phyloP scores from a whole-genome alignment of 2,797 vertebrate genomes.

The Otolemur crassicaudatus region DNA sequence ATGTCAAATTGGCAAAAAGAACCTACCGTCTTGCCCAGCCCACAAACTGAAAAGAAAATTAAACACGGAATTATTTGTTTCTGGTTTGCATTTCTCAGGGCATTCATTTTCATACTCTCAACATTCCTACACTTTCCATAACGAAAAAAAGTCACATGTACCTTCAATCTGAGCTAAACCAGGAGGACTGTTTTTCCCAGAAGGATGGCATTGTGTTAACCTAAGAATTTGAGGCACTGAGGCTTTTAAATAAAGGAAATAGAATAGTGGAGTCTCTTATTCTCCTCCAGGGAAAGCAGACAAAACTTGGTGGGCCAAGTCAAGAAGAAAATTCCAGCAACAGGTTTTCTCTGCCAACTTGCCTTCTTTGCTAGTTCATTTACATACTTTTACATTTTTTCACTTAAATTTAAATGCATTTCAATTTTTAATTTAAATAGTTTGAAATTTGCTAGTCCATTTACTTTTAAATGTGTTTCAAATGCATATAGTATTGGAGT shows the following conservation, averaged over 20 bases:
- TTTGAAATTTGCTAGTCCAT: not conserved
- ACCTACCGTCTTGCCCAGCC: slow-evolving; percentile 26
- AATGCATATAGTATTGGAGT: not conserved
- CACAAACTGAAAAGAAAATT: slow-evolving; percentile 74
- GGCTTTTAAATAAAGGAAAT: not conserved
- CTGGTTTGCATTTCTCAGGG: slow-evolving; percentile 78
- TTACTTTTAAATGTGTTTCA: slow-evolving; percentile 60
- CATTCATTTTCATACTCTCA: slow-evolving; percentile 26
- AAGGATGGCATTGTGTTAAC: not conserved
- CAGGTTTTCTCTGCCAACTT: not conserved
- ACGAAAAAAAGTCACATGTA: not conserved
- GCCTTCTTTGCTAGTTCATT: slow-evolving; percentile 8
- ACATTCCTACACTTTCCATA: slow-evolving; percentile 62
- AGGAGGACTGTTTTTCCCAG: slow-evolving; percentile 11
- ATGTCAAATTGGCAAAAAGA: slow-evolving; percentile 73
- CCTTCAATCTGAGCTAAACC: not conserved
- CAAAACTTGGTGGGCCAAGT: not conserved
- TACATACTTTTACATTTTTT: slow-evolving; percentile 2
- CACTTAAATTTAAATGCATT: not conserved
- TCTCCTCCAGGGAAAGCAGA: not conserved
- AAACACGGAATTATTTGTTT: slow-evolving; percentile 74
- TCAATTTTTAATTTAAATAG: not conserved
- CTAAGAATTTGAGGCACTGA: not conserved
- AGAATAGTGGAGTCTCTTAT: slow-evolving; percentile 13
- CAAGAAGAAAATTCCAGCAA: slow-evolving; percentile 53